Percentiles rank a stretch among this genome's conserved stretches.
These are phyloP conservation scores for Drosophila triauraria DNA, from an alignment of 1,140 invertebrate genomes.

Conservation along the genomic window DNA sequence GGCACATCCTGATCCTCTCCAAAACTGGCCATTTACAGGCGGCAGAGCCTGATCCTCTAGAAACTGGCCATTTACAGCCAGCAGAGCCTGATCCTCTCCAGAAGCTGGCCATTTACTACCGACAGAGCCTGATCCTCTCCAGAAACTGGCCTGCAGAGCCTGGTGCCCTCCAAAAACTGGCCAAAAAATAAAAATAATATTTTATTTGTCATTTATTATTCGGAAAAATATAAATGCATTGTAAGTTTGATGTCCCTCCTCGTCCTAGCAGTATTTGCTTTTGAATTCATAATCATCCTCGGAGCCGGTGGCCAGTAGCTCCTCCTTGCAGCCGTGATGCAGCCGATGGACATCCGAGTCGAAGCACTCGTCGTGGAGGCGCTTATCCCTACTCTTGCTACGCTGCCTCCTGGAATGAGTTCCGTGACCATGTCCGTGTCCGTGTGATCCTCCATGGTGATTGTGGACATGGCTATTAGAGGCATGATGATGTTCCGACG, in stretches of 20 bases:
- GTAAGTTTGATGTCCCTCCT: background rate
- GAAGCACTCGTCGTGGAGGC: conserved; percentile 76
- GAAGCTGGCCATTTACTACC: no score
- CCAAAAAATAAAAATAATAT: background rate
- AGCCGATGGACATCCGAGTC: conserved; percentile 78
- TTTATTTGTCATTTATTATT: conserved; percentile 16
- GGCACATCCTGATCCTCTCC: no score
- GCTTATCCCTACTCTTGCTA: conserved; percentile 74
- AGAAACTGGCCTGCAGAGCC: no score
- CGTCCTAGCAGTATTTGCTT: conserved; percentile 63
- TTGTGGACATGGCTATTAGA: conserved; percentile 33
- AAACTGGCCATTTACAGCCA: no score
- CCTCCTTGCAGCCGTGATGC: conserved; percentile 75
- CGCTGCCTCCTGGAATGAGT: conserved; percentile 61
- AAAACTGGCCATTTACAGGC: no score
- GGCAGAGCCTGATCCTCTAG: no score
- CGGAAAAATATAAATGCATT: conserved; percentile 15
- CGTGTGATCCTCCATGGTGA: conserved; percentile 20
- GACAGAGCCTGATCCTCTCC: no score
- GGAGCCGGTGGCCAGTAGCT: conserved; percentile 59
- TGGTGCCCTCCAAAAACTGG: no score
- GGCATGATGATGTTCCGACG: conserved; percentile 31
- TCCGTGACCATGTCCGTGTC: conserved; percentile 30
- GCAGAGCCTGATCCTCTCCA: no score
- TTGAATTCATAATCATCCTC: conserved; percentile 78